phyloP scores from a whole-genome alignment of 2,888 invertebrate species.

The Tupiocoris notatus region DNA sequence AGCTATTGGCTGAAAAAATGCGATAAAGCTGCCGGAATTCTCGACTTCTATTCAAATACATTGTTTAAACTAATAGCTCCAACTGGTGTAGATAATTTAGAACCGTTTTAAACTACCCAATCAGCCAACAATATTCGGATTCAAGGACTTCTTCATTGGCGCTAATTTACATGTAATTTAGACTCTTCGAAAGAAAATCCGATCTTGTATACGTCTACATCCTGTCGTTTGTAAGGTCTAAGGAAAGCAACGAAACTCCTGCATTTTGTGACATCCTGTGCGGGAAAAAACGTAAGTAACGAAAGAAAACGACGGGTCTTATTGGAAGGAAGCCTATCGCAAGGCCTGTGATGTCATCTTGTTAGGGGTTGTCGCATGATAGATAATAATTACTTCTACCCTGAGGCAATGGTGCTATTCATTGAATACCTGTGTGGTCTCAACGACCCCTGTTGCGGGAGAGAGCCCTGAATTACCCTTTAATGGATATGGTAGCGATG shows the following conservation, averaged over 20 bases:
- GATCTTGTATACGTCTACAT: background rate
- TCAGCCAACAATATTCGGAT: too few relatives aligned
- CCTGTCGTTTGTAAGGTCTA: background rate
- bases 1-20: too few relatives aligned
- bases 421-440: slow-evolving; percentile 32
- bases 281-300: background rate
- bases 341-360: background rate
- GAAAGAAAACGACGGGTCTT: background rate
- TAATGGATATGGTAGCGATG: slow-evolving; percentile 1
- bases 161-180: background rate
- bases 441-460: slow-evolving; percentile 17
- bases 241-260: background rate
- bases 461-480: slow-evolving; percentile 29
- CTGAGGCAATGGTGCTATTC: slow-evolving; percentile 7
- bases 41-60: too few relatives aligned
- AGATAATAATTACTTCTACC: slow-evolving; percentile 13
- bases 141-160: too few relatives aligned
- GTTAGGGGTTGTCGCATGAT: slow-evolving; percentile 14
- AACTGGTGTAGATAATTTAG: too few relatives aligned
- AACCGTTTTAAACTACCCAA: too few relatives aligned
- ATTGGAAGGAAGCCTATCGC: background rate
- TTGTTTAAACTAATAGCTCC: too few relatives aligned
- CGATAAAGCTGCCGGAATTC: too few relatives aligned
- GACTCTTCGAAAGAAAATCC: too few relatives aligned
- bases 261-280: background rate